These are phyloP conservation scores for Pseudococcus jackbeardsleyi DNA, from an alignment of 2,888 invertebrate species.

Conservation along the genomic window DNA sequence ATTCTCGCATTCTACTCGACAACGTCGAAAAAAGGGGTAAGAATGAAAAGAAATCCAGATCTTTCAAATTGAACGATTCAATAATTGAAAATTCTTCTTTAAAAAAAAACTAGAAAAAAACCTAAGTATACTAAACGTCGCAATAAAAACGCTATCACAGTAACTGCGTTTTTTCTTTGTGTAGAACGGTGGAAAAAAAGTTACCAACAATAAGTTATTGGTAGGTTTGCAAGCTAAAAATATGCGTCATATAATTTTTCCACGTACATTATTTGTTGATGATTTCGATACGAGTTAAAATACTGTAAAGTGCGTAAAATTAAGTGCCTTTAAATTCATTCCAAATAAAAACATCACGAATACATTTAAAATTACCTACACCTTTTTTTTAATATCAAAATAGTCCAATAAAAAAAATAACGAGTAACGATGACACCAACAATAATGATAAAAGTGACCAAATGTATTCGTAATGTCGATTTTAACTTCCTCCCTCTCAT, in stretches of 20 bases:
- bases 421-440: neutral
- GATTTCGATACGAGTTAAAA: neutral
- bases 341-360: neutral
- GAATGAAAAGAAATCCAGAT: neutral
- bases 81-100: conserved; percentile 16
- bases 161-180: neutral
- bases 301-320: neutral
- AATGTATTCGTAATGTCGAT: neutral
- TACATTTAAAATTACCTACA: neutral
- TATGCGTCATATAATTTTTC: conserved; percentile 5
- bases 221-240: neutral
- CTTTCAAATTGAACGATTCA: neutral
- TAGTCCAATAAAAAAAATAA: neutral
- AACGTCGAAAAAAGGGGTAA: neutral
- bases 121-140: neutral
- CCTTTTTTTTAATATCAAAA: neutral
- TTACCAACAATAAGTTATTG: neutral
- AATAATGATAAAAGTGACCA: neutral
- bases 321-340: neutral
- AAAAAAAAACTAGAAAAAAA: neutral
- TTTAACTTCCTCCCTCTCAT: neutral
- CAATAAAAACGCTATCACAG: neutral
- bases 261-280: neutral
- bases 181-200: neutral
- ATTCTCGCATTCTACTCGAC: neutral